Conservation (phyloP, 2,888 invertebrate species). For the Leptopilina drosophilae region DNA sequence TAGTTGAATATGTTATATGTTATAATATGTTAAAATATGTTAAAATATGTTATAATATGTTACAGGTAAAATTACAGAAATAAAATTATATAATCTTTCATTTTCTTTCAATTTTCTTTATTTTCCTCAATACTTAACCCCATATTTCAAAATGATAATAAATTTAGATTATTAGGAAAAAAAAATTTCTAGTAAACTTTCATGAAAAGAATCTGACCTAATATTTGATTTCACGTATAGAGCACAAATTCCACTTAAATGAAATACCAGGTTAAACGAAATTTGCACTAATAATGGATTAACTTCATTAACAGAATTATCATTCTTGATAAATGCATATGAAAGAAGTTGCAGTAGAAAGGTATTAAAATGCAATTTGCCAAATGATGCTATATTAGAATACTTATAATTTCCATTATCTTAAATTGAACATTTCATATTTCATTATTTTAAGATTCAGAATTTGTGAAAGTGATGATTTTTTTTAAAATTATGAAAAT, state of each 20-base stretch:
- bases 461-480: too few relatives aligned
- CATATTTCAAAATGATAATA: background rate
- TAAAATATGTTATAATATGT: too few relatives aligned
- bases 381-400: background rate
- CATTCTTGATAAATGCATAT: background rate
- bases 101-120: background rate
- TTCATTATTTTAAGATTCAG: background rate
- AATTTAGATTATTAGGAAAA: too few relatives aligned
- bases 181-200: background rate
- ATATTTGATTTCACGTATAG: background rate
- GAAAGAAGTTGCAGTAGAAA: background rate
- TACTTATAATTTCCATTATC: background rate
- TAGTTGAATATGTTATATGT: too few relatives aligned
- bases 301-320: background rate
- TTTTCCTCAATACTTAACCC: too few relatives aligned
- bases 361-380: background rate
- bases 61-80: too few relatives aligned
- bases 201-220: background rate
- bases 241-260: background rate
- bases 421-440: background rate
- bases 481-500: too few relatives aligned
- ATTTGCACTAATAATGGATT: background rate
- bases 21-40: too few relatives aligned
- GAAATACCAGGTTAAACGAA: background rate
- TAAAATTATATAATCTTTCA: too few relatives aligned